Percentiles rank a stretch among this genome's conserved stretches.
Conservation (phyloP, 2,797 vertebrate genomes). For the Rhodeus uyekii region DNA sequence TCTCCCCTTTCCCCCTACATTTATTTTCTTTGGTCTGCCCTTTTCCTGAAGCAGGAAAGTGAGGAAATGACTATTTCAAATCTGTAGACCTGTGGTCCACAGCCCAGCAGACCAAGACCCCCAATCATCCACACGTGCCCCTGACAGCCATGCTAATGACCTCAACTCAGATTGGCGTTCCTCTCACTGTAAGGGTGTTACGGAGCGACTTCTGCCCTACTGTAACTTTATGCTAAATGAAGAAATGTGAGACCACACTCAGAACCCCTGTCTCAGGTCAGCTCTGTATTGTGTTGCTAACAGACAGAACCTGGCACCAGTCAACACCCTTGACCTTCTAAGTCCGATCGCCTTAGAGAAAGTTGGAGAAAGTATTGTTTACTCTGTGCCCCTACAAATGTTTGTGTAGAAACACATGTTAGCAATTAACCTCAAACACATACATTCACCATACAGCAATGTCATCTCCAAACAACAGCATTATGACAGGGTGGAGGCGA, state of each 20-base stretch:
- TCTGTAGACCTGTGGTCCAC: slow-evolving; percentile 58
- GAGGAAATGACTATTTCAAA: slow-evolving; percentile 72
- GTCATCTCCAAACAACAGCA: slow-evolving; percentile 45
- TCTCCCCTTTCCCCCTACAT: slow-evolving; percentile 56
- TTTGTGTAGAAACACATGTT: slow-evolving; percentile 68
- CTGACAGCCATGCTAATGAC: slow-evolving; percentile 49
- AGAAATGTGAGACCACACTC: slow-evolving; percentile 47
- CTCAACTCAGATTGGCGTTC: slow-evolving; percentile 35
- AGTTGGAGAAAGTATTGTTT: slow-evolving; percentile 54
- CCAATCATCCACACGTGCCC: slow-evolving; percentile 48
- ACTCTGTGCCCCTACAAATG: slow-evolving; percentile 50
- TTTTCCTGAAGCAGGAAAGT: slow-evolving; percentile 65
- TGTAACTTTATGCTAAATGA: slow-evolving; percentile 37
- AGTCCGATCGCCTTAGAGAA: slow-evolving; percentile 40
- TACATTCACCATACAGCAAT: slow-evolving; percentile 47
- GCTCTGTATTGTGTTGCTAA: slow-evolving; percentile 45
- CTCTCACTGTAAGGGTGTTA: slow-evolving; percentile 43
- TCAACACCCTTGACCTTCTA: slow-evolving; percentile 56
- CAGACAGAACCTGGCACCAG: slow-evolving; percentile 48
- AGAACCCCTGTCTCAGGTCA: slow-evolving; percentile 23
- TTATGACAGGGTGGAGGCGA: slow-evolving; percentile 42
- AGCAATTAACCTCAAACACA: slow-evolving; percentile 68
- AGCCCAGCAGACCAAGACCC: slow-evolving; percentile 52
- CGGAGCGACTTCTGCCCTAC: slow-evolving; percentile 14
- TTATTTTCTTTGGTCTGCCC: slow-evolving; percentile 66